Evolutionary conservation across 2,888 invertebrate species (phyloP).

Genomic region (Microdon myrmicae): DNA sequence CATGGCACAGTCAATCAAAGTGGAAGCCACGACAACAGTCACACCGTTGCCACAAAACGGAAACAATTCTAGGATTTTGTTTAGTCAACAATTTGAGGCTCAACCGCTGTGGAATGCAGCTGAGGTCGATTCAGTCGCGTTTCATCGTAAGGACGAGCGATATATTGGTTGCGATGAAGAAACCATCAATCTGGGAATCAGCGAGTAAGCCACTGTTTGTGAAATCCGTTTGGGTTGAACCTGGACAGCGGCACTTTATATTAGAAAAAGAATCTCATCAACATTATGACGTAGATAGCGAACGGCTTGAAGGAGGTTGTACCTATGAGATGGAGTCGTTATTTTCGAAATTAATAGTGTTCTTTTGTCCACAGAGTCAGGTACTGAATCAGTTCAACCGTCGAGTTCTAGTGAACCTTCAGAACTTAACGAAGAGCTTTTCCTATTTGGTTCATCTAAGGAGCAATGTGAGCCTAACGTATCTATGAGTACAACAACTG

Average conservation of each 20-base stretch:
- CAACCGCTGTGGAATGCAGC: slow-evolving; percentile 14
- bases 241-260: slow-evolving; percentile 62
- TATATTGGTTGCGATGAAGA: slow-evolving; percentile 63
- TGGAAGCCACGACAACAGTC: slow-evolving; percentile 13
- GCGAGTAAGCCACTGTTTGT: slow-evolving; percentile 73
- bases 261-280: slow-evolving; percentile 62
- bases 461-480: slow-evolving; percentile 22
- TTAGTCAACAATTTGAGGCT: slow-evolving; percentile 36
- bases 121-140: neutral
- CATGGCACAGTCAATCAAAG: slow-evolving; percentile 28
- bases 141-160: slow-evolving; percentile 1
- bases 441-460: slow-evolving; percentile 53
- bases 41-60: slow-evolving; percentile 13
- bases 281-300: slow-evolving; percentile 44
- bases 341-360: neutral
- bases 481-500: slow-evolving; percentile 14
- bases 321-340: neutral
- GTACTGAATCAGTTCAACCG: slow-evolving; percentile 34
- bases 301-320: slow-evolving; percentile 18
- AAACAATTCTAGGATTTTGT: slow-evolving; percentile 7
- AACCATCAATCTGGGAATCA: slow-evolving; percentile 71
- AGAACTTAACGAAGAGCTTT: slow-evolving; percentile 22
- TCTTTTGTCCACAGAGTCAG: neutral
- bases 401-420: slow-evolving; percentile 31
- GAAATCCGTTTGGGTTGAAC: slow-evolving; percentile 74